Percentiles rank a stretch among this genome's conserved stretches.
Evolutionary conservation across 64 coral and sea anemone species (phyloP).

Genomic region (Dendronephthya gigantea): DNA sequence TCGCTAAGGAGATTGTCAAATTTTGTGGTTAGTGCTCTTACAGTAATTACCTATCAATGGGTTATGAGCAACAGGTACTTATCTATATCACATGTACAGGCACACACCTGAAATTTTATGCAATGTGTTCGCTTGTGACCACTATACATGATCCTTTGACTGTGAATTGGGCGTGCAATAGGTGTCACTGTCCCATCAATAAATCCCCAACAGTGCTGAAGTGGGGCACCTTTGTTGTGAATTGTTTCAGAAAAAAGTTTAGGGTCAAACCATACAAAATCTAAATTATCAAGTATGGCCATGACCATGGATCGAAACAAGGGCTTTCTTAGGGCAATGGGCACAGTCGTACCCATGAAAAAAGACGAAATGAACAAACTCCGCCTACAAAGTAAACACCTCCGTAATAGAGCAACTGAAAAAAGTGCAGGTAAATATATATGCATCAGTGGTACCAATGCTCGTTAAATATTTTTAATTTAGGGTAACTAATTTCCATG

Average conservation of each 20-base stretch:
- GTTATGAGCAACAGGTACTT: neutral
- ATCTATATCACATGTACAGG: neutral
- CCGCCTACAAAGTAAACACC: too few relatives aligned
- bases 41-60: neutral
- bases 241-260: conserved; percentile 18
- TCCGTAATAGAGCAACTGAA: too few relatives aligned
- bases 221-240: conserved; percentile 11
- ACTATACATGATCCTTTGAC: conserved; percentile 24
- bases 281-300: neutral
- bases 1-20: too few relatives aligned
- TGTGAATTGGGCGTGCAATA: conserved; percentile 23
- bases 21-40: neutral
- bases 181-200: conserved; percentile 26
- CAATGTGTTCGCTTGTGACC: conserved; percentile 24
- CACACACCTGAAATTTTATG: conserved; percentile 19
- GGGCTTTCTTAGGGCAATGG: neutral
- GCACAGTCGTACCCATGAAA: neutral
- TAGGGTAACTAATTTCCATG: neutral
- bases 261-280: conserved; percentile 15
- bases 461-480: neutral
- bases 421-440: neutral
- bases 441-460: neutral
- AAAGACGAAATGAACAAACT: neutral
- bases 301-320: neutral
- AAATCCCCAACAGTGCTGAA: conserved; percentile 28